Conservation (phyloP, 2,888 invertebrate species). For the Agonum fuliginosum region DNA sequence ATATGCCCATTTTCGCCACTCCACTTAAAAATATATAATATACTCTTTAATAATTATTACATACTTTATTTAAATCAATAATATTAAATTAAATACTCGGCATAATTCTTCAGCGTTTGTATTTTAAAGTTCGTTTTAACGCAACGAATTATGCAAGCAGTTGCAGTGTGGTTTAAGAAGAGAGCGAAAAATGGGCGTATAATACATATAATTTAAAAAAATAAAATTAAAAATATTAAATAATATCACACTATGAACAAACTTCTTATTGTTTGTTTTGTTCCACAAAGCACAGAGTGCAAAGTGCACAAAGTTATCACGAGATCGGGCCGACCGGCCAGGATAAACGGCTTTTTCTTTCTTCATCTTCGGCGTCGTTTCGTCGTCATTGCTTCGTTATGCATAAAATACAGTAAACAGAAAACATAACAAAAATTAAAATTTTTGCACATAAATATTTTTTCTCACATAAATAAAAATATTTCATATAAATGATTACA, state of each 20-base stretch:
- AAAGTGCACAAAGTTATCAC: constrained; percentile 53
- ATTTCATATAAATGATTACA: constrained; percentile 28
- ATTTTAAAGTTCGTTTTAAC: not conserved
- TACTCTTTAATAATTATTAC: no score
- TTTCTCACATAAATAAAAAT: constrained; percentile 42
- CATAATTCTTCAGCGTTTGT: not conserved
- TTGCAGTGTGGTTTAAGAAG: not conserved
- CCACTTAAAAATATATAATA: not conserved
- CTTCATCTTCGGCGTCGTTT: constrained; percentile 12
- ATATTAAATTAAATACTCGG: no score
- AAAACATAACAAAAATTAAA: constrained; percentile 52
- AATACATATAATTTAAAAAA: constrained; percentile 42
- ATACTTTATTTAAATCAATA: no score
- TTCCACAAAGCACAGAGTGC: constrained; percentile 55
- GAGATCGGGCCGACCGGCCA: constrained; percentile 53
- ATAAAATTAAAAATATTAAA: constrained; percentile 70
- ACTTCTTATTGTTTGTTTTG: constrained; percentile 69
- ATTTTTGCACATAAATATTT: constrained; percentile 40
- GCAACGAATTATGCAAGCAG: not conserved
- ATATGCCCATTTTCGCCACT: constrained; percentile 8
- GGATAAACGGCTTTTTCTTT: constrained; percentile 26
- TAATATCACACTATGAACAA: constrained; percentile 73
- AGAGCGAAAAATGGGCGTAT: constrained; percentile 25
- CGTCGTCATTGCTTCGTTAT: constrained; percentile 25
- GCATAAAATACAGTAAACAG: constrained; percentile 41